Base-by-base conservation (phyloP, 2,797 vertebrate species). In the Poliocrania exsul region DNA sequence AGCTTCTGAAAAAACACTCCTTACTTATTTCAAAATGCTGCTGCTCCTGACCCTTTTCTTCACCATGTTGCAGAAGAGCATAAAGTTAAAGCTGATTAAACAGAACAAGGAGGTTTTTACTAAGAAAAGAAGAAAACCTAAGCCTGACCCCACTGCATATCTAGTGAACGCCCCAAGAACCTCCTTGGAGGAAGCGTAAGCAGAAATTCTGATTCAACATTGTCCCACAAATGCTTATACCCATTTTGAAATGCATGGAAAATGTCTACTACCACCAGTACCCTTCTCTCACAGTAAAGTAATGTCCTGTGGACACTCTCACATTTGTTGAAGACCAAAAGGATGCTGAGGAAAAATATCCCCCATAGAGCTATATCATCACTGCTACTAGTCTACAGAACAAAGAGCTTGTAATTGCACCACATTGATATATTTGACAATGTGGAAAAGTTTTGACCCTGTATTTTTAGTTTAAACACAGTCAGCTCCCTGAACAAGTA, bases 11-110 rank as follows among this genome's bases (percentile, higher is more conserved):
- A 82, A 6, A 3, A 3, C 35, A 79, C n/a, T 88, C 56, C 28
- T 93, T 86, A 89, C 67, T 70, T 86, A 47, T 49, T 90, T 80
- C 26, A 85, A 82, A 60, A 78, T 80, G 66, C 49, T 75, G n/a
- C 16, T 79, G 47, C 12, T 88, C 51, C 56, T 42, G 40, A 42
- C 40, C 40, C 40, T 79, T 60, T 73, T 95, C 67, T 50, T 82
- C 74, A 72, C 24, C 31, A 20, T 17, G 53, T 61, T 85, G 60
- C 35, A 82, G 33, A 80, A 61, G 4, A 78, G 24, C 58, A n/a
- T 38, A 71, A 86, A 83, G 81, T 60, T 65, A 81, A 92, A 90
- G 44, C 10, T 0, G 0, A 50, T 82, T 70, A 77, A 2, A 8
- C 20, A 88, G 50, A 90, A 83, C 16, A 50, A 66, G 28, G 46